Percentiles rank a stretch among this genome's conserved stretches.
Conservation (phyloP, 2,888 invertebrate species). For the Cylindroiulus punctatus region DNA sequence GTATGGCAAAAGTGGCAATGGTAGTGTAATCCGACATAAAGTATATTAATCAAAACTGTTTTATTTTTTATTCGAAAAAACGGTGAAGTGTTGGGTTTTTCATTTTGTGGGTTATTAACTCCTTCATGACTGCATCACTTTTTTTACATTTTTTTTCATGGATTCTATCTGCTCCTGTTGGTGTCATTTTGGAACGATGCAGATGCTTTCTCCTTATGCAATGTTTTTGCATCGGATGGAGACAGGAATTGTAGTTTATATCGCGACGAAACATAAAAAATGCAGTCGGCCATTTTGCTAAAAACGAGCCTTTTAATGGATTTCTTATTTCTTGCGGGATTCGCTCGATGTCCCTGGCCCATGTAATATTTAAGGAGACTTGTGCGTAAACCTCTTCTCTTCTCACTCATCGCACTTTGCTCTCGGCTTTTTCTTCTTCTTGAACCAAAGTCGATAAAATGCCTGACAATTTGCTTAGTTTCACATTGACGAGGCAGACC, state of each 20-base stretch:
- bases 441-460: slow-evolving; percentile 18
- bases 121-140: background rate
- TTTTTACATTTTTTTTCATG: background rate
- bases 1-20: too few relatives aligned
- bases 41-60: too few relatives aligned
- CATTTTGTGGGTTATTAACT: background rate
- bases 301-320: slow-evolving; percentile 2
- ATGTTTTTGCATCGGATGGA: background rate
- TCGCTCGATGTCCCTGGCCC: background rate
- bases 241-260: slow-evolving; percentile 2
- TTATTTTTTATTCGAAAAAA: too few relatives aligned
- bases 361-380: slow-evolving; percentile 18
- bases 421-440: background rate
- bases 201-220: background rate
- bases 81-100: background rate
- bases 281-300: background rate
- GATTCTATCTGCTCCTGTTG: background rate
- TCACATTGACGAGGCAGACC: background rate
- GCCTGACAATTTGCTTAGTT: background rate
- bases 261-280: background rate
- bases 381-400: background rate
- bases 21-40: too few relatives aligned
- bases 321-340: slow-evolving; percentile 9
- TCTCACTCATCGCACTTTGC: background rate
- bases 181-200: background rate